A percentile compares a stretch with the other conserved stretches of the same genome.
phyloP scores from a whole-genome alignment of 2,888 invertebrate genomes.

The Chymomyza procnemis region DNA sequence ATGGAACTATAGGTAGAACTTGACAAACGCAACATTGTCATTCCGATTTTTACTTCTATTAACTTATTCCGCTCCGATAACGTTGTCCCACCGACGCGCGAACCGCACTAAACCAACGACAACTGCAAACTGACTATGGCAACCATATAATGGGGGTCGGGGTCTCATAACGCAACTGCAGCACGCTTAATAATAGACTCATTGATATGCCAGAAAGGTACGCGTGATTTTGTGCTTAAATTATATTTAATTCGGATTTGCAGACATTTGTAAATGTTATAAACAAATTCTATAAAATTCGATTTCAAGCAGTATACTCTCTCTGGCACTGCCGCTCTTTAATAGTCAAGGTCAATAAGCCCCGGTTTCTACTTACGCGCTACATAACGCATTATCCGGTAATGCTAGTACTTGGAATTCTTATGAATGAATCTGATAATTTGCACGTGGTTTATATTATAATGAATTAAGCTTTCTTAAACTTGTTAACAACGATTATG shows the following conservation, averaged over 20 bases:
- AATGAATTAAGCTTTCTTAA: too few species aligned
- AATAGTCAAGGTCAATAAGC: background rate
- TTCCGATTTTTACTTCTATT: background rate
- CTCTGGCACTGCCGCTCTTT: background rate
- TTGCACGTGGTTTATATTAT: too few species aligned
- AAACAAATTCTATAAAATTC: slow-evolving; percentile 18
- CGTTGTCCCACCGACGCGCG: slow-evolving; percentile 36
- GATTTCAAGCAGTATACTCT: background rate
- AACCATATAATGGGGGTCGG: slow-evolving; percentile 5
- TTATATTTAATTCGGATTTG: slow-evolving; percentile 34
- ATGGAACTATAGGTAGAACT: slow-evolving; percentile 39
- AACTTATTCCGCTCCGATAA: slow-evolving; percentile 9
- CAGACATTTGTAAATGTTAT: slow-evolving; percentile 5
- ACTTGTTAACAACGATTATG: too few species aligned
- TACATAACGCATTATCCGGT: background rate
- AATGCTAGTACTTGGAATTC: background rate
- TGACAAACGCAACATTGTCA: slow-evolving; percentile 51
- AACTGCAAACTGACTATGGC: slow-evolving; percentile 28
- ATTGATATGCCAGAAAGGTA: slow-evolving; percentile 59
- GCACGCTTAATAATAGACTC: slow-evolving; percentile 27
- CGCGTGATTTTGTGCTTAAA: slow-evolving; percentile 39
- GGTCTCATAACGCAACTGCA: slow-evolving; percentile 29
- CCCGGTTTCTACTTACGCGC: background rate
- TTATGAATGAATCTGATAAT: background rate
- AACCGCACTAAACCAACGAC: slow-evolving; percentile 39